Base-by-base conservation (phyloP, 2,797 vertebrate genomes). In the Distichodus sexfasciatus region DNA sequence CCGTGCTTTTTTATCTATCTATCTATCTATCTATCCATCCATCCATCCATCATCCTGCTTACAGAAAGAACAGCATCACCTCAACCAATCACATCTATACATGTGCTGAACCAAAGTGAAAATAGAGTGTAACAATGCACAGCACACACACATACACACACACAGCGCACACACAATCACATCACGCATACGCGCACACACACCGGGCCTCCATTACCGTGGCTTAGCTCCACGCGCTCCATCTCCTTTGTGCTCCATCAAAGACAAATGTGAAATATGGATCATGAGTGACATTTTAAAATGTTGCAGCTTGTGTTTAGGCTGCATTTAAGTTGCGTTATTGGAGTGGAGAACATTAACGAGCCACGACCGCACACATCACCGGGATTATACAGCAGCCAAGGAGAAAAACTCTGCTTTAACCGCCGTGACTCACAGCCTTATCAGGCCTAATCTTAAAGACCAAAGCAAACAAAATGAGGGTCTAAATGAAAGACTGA, bases 171-270 rank as follows among this genome's bases (percentile, higher is more conserved):
- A n/a, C n/a, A n/a, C n/a, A n/a, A n/a, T n/a, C n/a, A n/a, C n/a
- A n/a, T n/a, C n/a, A n/a, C n/a, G n/a, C n/a, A n/a, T n/a, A n/a
- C n/a, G n/a, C n/a, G n/a, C n/a, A n/a, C n/a, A n/a, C n/a, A n/a
- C n/a, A n/a, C n/a, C n/a, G n/a, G 92, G 84, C 85, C 90, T 88
- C 87, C 88, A 93, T 95, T 95, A 94, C 94, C 92, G 91, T 93
- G 93, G 90, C 92, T 90, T 90, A 92, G 91, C 90, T 94, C 92
- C 93, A 95, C 95, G 94, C 96, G 92, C 85, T 89, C 80, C 85
- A 68, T 83, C 90, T 90, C 89, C 89, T 92, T 88, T 91, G 90
- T 87, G 90, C 89, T 91, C 94, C 94, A 94, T 96, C 94, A 96
- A 95, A 95, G 92, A 85, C 88, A 87, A 89, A 84, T 85, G 90